Base-by-base conservation (phyloP, 37 sponge, comb jelly and placozoan species). In the Chondrosia reniformis region DNA sequence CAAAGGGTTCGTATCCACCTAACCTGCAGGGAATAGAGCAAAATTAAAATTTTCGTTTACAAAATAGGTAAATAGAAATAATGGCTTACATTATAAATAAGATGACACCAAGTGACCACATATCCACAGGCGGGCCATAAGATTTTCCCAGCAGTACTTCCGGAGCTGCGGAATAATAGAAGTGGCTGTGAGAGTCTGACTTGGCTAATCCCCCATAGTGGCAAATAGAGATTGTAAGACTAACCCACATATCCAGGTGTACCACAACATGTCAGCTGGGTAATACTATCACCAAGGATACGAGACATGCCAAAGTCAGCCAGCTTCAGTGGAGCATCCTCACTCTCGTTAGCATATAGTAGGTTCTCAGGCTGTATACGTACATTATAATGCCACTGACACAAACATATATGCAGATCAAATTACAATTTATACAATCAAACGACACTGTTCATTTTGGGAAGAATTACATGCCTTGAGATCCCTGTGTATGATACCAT, bases 281-380 rank as follows among this genome's bases (percentile, higher is more conserved):
- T 45, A 19, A 73, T 40, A 27, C 43, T 28, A 33, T 46, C 61
- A 13, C 36, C 36, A 34, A 69, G 5, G 32, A 81, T 55, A 27
- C 65, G 63, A 4, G 82, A 81, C 61, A 81, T 74, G 2, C 82
- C 82, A 81, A 81, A 81, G 59, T 81, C 82, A 34, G 82, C 82
- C 33, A 81, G 12, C 36, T 81, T 81, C 41, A 81, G 13, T 1
- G 57, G 43, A 31, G 73, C 8, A 19, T 72, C 72, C 24, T 45
- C 33, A 3, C 52, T 34, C 1, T 22, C 25, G 67, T 44, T 44
- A 12, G 66, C 44, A 63, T 74, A 69, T 3, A 81, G 74, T 3
- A 81, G 82, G 67, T 81, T 81, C 45, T 81, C 82, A 10, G 82
- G 82, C 82, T 81, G 45, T 40, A 33, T 22, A 7, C 22, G 34